Evolutionary conservation across 2,888 invertebrate species (phyloP), one percentile per base, ranked within the genome.

Genomic region (Hypercompe scribonia): DNA sequence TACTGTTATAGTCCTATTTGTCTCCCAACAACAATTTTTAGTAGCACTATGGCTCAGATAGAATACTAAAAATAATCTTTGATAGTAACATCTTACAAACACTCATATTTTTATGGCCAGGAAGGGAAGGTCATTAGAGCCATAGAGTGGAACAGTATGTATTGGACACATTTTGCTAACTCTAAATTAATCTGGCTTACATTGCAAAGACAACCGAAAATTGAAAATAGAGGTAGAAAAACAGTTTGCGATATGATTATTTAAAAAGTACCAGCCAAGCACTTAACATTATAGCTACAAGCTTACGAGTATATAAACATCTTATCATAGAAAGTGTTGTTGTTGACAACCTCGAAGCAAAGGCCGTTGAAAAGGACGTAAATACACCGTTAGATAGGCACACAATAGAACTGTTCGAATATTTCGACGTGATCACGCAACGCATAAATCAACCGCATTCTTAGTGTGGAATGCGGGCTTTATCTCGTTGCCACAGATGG

Each of bases 381-480:
- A 63, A 63, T 31, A 72, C 63, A 65, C 72, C 73, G 77, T 76
- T 76, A 83, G 70, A 73, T 68, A 78, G 75, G 65, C 63, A 70
- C 74, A 78, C 83, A 84, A 84, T 80, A 65, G 68, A 67, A 76
- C 50, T 75, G 63, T 77, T 78, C 73, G 72, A 76, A 83, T 83
- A 83, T 78, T 81, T 75, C n/a, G 66, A 78, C 73, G 71, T 72
- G 73, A 78, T 81, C 71, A 70, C 63, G 78, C 71, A 63, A 73
- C 68, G 58, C 70, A 71, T 70, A 79, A 79, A 78, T 78, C 77
- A 75, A 73, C 84, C 76, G 61, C 84, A 84, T 84, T 84, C 81
- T 79, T 39, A 8, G 0, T 8, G 11, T 63, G 75, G 80, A 84
- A 81, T 84, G 83, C 66, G 67, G 83, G 15, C 11, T 50, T 64